Evolutionary conservation across 2,113 vertebrate species (phyloP).

Genomic region (Mirza zaza): DNA sequence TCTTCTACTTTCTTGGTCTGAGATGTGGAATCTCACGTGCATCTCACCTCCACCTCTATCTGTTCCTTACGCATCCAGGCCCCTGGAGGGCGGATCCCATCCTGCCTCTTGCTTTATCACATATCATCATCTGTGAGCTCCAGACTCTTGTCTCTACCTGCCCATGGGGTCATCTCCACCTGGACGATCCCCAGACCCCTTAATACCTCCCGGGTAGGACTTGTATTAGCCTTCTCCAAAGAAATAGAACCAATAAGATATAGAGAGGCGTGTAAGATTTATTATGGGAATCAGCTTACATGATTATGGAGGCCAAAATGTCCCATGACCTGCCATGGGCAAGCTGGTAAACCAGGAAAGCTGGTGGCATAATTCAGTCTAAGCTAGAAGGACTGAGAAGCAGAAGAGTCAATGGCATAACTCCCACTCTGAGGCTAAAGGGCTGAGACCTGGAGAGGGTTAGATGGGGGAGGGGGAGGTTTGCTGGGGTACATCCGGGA

Average conservation of each 20-base stretch:
- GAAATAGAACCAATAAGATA: background rate
- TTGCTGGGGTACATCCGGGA: background rate
- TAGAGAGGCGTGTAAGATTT: too few relatives aligned
- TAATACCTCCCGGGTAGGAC: background rate
- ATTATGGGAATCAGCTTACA: background rate
- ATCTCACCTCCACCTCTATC: background rate
- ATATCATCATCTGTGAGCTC: background rate
- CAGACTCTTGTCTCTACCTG: background rate
- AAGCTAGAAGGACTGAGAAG: background rate
- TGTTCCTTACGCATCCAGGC: background rate
- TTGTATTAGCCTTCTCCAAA: background rate
- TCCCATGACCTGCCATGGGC: background rate
- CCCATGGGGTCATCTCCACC: background rate
- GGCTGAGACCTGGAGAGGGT: background rate
- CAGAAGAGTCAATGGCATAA: too few relatives aligned
- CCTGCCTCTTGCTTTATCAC: background rate
- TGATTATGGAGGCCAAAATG: background rate
- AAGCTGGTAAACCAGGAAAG: background rate
- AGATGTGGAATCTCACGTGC: background rate
- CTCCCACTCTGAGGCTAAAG: background rate
- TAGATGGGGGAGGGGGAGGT: too few relatives aligned
- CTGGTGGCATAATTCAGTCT: background rate
- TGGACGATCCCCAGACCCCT: background rate
- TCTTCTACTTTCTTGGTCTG: background rate
- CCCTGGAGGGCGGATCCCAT: background rate